phyloP scores from a whole-genome alignment of 2,113 vertebrate species.

The Siphamia tubifer region DNA sequence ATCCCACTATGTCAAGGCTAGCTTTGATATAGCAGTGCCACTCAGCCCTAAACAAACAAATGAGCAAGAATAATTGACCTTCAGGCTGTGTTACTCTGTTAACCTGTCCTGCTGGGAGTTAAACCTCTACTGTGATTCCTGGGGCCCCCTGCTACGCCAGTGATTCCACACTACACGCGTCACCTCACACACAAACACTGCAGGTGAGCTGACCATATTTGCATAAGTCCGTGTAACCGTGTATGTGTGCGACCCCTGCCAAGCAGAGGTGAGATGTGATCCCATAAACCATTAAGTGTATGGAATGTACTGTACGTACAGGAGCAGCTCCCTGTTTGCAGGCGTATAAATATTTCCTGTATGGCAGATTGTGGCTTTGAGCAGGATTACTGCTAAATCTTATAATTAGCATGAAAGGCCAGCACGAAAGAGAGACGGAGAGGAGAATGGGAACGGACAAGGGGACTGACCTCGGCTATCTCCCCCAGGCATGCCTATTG shows the following conservation, averaged over 20 bases:
- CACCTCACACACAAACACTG: slow-evolving; percentile 51
- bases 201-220: slow-evolving; percentile 59
- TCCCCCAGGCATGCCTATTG: slow-evolving; percentile 52
- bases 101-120: slow-evolving; percentile 70
- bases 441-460: slow-evolving; percentile 63
- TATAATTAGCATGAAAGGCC: slow-evolving; percentile 78
- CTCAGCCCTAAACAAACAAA: slow-evolving; percentile 67
- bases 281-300: slow-evolving; percentile 38
- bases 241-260: slow-evolving; percentile 51
- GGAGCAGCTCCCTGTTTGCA: slow-evolving; percentile 23
- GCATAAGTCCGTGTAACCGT: slow-evolving; percentile 61
- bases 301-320: slow-evolving; percentile 33
- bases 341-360: slow-evolving; percentile 54
- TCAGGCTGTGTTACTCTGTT: slow-evolving; percentile 64
- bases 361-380: slow-evolving; percentile 58
- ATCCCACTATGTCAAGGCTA: slow-evolving; percentile 50
- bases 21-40: slow-evolving; percentile 33
- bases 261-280: slow-evolving; percentile 44
- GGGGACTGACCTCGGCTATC: slow-evolving; percentile 71
- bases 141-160: slow-evolving; percentile 13
- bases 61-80: slow-evolving; percentile 66
- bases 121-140: slow-evolving; percentile 51
- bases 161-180: slow-evolving; percentile 42
- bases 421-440: slow-evolving; percentile 42
- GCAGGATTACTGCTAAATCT: slow-evolving; percentile 76